A percentile compares a stretch with the other conserved stretches of the same genome.
These are phyloP conservation scores for Pogonophryne albipinna DNA, from an alignment of 2,797 vertebrate genomes.

Conservation along the genomic window DNA sequence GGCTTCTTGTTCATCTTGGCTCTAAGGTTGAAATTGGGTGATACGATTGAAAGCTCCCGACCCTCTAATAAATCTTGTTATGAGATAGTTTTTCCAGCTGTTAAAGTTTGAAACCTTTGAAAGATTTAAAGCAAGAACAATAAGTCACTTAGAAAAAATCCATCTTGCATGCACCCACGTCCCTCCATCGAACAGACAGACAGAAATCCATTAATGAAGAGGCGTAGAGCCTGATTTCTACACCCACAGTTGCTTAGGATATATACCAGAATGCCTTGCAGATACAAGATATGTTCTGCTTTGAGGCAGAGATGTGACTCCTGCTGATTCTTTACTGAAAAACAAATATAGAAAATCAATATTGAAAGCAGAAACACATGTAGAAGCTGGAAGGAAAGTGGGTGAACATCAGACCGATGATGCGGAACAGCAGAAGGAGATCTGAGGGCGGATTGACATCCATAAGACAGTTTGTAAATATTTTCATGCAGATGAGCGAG, in stretches of 20 bases:
- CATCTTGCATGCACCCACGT: not conserved
- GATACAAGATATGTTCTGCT: not conserved
- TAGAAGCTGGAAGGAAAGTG: not conserved
- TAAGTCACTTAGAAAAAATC: not conserved
- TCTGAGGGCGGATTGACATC: not conserved
- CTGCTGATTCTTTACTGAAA: not conserved
- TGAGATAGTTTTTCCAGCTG: not conserved
- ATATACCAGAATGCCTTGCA: not conserved
- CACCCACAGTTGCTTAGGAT: not conserved
- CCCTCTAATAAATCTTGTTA: not conserved
- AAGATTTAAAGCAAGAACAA: not conserved
- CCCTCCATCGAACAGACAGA: not conserved
- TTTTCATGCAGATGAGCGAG: conserved; percentile 21
- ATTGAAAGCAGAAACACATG: not conserved
- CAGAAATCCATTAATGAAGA: conserved; percentile 3
- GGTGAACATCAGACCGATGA: conserved; percentile 1
- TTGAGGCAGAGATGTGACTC: not conserved
- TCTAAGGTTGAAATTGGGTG: not conserved
- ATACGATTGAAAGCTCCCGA: not conserved
- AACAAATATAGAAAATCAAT: conserved; percentile 10
- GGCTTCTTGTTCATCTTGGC: not conserved
- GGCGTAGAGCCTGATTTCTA: not conserved
- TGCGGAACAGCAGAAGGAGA: not conserved
- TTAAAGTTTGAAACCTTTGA: not conserved
- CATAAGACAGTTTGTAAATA: conserved; percentile 27